Evolutionary conservation across 2,797 vertebrate species (phyloP).

Genomic region (Furcifer pardalis): DNA sequence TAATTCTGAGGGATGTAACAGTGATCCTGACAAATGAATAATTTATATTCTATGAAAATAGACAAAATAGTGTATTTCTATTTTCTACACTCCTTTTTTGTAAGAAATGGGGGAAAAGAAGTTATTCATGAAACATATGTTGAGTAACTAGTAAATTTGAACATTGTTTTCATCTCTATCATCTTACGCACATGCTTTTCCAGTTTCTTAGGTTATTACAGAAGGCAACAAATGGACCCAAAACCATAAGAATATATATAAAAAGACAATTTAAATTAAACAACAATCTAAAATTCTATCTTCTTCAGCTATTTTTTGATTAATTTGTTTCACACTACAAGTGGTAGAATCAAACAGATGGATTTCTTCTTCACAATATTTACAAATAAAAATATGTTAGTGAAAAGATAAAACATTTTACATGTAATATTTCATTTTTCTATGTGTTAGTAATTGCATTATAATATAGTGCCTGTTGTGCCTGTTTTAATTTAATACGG

Average conservation of each 20-base stretch:
- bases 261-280: background rate
- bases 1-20: background rate
- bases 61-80: background rate
- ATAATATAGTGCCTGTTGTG: background rate
- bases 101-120: background rate
- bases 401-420: background rate
- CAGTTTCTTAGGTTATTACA: background rate
- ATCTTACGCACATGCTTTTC: background rate
- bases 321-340: background rate
- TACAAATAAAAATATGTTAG: constrained; percentile 6
- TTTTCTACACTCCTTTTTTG: background rate
- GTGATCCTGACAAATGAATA: too few relatives aligned
- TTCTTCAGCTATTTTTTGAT: background rate
- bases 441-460: background rate
- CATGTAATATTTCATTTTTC: background rate
- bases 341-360: background rate
- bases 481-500: background rate
- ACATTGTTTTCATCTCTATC: background rate
- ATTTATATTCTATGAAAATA: too few relatives aligned
- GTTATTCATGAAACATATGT: background rate
- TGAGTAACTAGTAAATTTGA: background rate
- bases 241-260: background rate
- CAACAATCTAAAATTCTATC: background rate
- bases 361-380: background rate
- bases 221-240: too few relatives aligned